Base-by-base conservation (phyloP, 2,797 vertebrate genomes). In the Tangara arthus region DNA sequence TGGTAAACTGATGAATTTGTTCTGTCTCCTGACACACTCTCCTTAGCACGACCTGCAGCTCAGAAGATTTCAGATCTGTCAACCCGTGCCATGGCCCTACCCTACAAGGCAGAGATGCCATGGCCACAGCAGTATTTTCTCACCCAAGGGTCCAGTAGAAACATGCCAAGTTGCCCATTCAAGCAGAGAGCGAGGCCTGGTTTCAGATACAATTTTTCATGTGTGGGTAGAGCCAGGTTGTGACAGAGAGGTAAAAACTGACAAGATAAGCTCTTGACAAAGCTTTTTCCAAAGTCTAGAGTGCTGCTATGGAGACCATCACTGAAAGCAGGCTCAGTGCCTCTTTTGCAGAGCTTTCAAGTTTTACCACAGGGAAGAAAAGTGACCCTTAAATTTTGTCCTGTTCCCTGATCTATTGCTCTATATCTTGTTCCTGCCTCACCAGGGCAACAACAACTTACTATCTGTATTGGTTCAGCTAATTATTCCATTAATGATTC, bases 401-500 rank as follows among this genome's bases (percentile, higher is more conserved):
- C 53, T 87, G 12, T 59, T 94, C 53, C n/a, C 32, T 89, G 71
- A 92, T 32, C 46, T 90, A 32, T 41, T 57, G 35, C 23, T 89
- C 26, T 76, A 2, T 60, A 47, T 2, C 0, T 84, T 78, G 35
- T 30, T 88, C 26, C 57, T 81, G 37, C 42, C 42, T 87, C 61
- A 82, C 46, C 50, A 85, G 49, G 57, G 46, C 44, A 91, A 87
- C 41, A 70, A 50, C 28, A 80, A 81, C 15, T 68, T 85, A 39
- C n/a, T 87, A 15, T 75, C 42, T 84, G 53, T 39, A 78, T 60
- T 85, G 57, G 44, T 91, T 92, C 87, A 87, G 56, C n/a, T 92
- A 88, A 95, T 85, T 82, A 85, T 82, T 94, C 72, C 35, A 50
- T 53, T 82, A 92, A 78, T 60, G 59, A 81, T 88, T 88, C 66